These are phyloP conservation scores for Idris sp. DNA, from an alignment of 1,140 invertebrate species.

Conservation along the genomic window DNA sequence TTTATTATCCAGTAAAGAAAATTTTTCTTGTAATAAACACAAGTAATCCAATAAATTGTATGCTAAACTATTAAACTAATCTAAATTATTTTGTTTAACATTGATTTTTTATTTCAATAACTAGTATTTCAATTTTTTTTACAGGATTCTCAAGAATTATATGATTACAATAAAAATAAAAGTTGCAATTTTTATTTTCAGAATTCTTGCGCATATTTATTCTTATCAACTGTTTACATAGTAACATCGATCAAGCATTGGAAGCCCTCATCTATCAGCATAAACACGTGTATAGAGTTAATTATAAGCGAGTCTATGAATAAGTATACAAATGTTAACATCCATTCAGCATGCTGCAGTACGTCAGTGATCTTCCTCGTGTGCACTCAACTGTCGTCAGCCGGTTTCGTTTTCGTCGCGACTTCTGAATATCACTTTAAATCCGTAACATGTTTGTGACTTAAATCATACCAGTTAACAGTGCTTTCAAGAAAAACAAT, in stretches of 20 bases:
- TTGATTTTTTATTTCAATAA: too few relatives aligned
- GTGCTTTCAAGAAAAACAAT: conserved; percentile 22
- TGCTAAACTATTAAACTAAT: too few relatives aligned
- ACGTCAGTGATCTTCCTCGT: conserved; percentile 59
- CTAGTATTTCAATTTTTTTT: too few relatives aligned
- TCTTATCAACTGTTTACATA: conserved; percentile 47
- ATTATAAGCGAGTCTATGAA: conserved; percentile 57
- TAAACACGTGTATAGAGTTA: conserved; percentile 60
- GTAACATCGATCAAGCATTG: conserved; percentile 58
- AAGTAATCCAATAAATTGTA: too few relatives aligned
- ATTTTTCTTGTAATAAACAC: too few relatives aligned
- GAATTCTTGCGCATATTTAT: too few relatives aligned
- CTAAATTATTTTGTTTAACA: too few relatives aligned
- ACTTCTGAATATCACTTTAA: conserved; percentile 22
- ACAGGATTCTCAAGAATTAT: too few relatives aligned
- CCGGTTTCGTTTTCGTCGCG: conserved; percentile 34
- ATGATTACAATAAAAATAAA: too few relatives aligned
- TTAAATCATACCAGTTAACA: conserved; percentile 14
- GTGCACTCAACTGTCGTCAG: conserved; percentile 51
- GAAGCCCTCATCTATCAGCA: conserved; percentile 43
- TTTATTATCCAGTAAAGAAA: too few relatives aligned
- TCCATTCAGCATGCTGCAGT: conserved; percentile 58
- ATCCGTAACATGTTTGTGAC: conserved; percentile 57
- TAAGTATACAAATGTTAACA: conserved; percentile 62
- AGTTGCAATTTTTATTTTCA: too few relatives aligned